Conservation (phyloP, 1,140 invertebrate species). For the Monomorium pharaonis region DNA sequence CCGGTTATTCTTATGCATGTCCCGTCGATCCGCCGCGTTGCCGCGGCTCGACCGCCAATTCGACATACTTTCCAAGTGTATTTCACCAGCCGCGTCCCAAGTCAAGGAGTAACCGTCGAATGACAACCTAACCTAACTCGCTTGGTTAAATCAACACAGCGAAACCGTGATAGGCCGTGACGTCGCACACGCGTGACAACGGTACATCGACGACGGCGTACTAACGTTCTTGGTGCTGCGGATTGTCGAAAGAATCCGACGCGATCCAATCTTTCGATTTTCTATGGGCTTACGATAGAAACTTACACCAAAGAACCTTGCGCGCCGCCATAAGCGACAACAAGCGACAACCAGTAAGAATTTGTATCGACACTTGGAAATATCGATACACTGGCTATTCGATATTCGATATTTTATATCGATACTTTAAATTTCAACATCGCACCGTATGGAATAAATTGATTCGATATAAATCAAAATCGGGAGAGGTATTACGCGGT, state of each 20-base stretch:
- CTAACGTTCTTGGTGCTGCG: not conserved
- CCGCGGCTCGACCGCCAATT: constrained; percentile 28
- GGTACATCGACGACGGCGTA: not conserved
- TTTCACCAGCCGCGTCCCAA: not conserved
- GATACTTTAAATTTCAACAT: too few species aligned
- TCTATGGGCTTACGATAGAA: not conserved
- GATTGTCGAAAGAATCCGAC: not conserved
- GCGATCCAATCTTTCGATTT: not conserved
- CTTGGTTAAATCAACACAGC: not conserved
- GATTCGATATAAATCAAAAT: too few species aligned
- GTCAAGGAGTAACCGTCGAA: not conserved
- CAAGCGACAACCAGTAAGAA: too few species aligned
- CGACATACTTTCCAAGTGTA: not conserved
- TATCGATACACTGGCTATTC: too few species aligned
- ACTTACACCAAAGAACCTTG: too few species aligned
- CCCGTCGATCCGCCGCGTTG: constrained; percentile 58
- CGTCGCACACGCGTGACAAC: not conserved
- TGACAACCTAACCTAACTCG: not conserved
- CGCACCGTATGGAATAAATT: too few species aligned
- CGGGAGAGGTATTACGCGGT: too few species aligned
- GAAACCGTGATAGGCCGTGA: not conserved
- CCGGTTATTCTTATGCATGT: constrained; percentile 59
- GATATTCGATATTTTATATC: too few species aligned
- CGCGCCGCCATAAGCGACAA: not conserved
- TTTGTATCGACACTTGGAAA: too few species aligned